Evolutionary conservation across 1,140 invertebrate genomes (phyloP).

Genomic region (Agrilus planipennis): DNA sequence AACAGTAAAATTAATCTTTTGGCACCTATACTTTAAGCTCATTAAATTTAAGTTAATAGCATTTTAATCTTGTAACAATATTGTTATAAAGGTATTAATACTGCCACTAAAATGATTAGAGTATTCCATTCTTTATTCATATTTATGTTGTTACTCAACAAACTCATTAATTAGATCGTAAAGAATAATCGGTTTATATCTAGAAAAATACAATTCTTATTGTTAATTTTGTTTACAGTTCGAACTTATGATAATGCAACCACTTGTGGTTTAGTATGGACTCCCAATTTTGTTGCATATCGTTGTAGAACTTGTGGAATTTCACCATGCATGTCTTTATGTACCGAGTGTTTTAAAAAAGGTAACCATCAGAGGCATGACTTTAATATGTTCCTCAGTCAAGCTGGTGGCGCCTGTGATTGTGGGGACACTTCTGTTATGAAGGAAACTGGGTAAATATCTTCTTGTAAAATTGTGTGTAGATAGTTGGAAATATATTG

Average conservation of each 20-base stretch:
- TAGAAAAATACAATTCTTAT: too few relatives aligned
- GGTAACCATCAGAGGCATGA: constrained; percentile 95
- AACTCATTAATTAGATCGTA: background rate
- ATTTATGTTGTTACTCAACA: background rate
- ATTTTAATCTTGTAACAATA: too few relatives aligned
- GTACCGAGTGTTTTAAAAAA: constrained; percentile 93
- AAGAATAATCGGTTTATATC: background rate
- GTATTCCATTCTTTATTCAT: background rate
- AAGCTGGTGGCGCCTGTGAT: constrained; percentile 95
- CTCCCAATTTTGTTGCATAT: constrained; percentile 95
- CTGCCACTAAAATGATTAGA: too few relatives aligned
- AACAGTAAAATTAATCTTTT: too few relatives aligned
- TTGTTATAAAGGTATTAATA: too few relatives aligned
- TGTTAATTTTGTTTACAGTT: constrained; percentile 50
- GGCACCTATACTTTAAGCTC: too few relatives aligned
- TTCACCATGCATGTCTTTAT: constrained; percentile 97
- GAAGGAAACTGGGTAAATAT: constrained; percentile 79
- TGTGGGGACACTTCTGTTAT: constrained; percentile 96
- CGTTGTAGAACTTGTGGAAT: constrained; percentile 95
- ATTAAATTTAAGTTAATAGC: too few relatives aligned
- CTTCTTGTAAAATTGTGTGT: background rate
- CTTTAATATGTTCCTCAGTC: constrained; percentile 97
- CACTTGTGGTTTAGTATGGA: constrained; percentile 96
- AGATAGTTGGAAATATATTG: too few relatives aligned
- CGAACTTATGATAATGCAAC: constrained; percentile 89